Conservation (phyloP, 2,113 vertebrate genomes). For the Callocephalon fimbriatum region DNA sequence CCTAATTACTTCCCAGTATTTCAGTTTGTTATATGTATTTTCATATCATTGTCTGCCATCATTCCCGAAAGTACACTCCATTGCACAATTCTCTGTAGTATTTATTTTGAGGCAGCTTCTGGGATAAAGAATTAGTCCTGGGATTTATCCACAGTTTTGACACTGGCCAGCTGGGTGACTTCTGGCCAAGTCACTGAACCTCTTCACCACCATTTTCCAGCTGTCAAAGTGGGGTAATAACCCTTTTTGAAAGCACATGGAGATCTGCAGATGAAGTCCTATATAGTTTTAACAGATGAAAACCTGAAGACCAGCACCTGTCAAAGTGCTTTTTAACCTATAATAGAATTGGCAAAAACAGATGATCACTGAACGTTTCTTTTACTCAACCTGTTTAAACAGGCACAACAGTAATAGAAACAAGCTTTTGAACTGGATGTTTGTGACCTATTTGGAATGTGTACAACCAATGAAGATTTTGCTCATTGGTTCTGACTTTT, state of each 20-base stretch:
- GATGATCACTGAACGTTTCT: not conserved
- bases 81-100: constrained; percentile 41
- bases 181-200: not conserved
- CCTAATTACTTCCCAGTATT: not conserved
- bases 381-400: not conserved
- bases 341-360: not conserved
- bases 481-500: not conserved
- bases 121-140: constrained; percentile 46
- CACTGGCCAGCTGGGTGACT: not conserved
- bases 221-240: not conserved
- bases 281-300: not conserved
- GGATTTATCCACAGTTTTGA: constrained; percentile 39
- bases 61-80: not conserved
- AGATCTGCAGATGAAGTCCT: not conserved
- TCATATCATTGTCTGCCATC: not conserved
- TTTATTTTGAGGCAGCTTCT: constrained; percentile 30
- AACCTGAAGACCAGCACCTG: not conserved
- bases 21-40: not conserved
- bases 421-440: not conserved
- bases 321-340: not conserved
- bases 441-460: constrained; percentile 35
- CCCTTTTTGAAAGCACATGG: not conserved
- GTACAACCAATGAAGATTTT: not conserved
- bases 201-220: not conserved
- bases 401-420: not conserved